Conservation (phyloP, 2,888 invertebrate species). For the Tenthredo mesomela region DNA sequence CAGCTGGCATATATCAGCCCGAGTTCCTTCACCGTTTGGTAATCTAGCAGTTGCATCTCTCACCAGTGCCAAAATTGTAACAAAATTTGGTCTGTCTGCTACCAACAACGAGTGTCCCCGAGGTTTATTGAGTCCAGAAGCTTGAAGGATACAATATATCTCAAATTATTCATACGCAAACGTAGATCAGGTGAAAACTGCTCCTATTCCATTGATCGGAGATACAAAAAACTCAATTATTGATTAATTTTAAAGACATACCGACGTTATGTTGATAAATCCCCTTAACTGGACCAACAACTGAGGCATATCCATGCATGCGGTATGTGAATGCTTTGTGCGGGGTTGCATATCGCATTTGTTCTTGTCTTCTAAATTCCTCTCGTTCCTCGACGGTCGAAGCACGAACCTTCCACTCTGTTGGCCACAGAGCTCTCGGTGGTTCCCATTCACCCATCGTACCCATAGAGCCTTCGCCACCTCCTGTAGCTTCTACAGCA, state of each 20-base stretch:
- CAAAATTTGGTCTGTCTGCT: slow-evolving; percentile 92
- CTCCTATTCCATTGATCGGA: background rate
- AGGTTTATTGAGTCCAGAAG: slow-evolving; percentile 80
- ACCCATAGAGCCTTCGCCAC: slow-evolving; percentile 68
- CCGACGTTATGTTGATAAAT: slow-evolving; percentile 85
- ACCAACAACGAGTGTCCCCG: slow-evolving; percentile 92
- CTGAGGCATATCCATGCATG: slow-evolving; percentile 91
- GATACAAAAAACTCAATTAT: background rate
- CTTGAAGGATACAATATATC: background rate
- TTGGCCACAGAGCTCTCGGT: slow-evolving; percentile 83
- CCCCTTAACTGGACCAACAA: slow-evolving; percentile 91
- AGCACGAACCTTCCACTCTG: slow-evolving; percentile 90
- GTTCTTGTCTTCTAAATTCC: slow-evolving; percentile 90
- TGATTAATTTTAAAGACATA: slow-evolving; percentile 56
- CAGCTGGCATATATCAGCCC: slow-evolving; percentile 94
- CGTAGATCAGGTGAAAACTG: background rate
- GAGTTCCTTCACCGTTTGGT: slow-evolving; percentile 96
- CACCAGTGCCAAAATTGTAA: slow-evolving; percentile 94
- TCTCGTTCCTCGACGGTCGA: slow-evolving; percentile 89
- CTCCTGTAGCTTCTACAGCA: slow-evolving; percentile 65
- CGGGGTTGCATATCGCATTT: slow-evolving; percentile 91
- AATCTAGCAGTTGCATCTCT: slow-evolving; percentile 95
- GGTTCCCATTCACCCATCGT: slow-evolving; percentile 75
- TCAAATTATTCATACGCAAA: slow-evolving; percentile 13
- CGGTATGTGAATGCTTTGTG: slow-evolving; percentile 95